phyloP scores from a whole-genome alignment of 2,113 vertebrate genomes.

The Circaetus cinerascens region DNA sequence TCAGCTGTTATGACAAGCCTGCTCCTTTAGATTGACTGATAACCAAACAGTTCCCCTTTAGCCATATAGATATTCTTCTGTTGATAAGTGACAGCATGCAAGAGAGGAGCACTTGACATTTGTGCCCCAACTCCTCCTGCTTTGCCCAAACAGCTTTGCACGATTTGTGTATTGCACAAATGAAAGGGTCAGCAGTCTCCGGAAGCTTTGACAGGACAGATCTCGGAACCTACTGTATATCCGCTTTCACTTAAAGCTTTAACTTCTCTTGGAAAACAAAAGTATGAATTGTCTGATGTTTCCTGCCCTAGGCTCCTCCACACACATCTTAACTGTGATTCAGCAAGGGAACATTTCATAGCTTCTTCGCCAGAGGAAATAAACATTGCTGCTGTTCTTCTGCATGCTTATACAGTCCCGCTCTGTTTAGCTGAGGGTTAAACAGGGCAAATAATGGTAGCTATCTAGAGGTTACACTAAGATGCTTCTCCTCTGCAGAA shows the following conservation, averaged over 20 bases:
- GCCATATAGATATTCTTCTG: background rate
- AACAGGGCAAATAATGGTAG: background rate
- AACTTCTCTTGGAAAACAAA: background rate
- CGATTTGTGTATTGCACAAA: background rate
- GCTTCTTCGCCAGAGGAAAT: background rate
- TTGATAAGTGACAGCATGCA: background rate
- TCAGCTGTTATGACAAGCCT: background rate
- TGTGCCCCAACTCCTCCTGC: background rate
- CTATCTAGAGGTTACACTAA: background rate
- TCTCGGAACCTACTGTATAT: background rate
- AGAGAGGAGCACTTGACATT: background rate
- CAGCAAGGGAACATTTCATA: background rate
- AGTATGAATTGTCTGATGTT: background rate
- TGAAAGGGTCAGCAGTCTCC: background rate
- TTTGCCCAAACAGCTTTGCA: background rate
- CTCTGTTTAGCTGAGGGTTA: background rate
- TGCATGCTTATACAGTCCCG: too few relatives aligned
- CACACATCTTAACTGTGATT: background rate
- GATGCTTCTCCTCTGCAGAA: background rate
- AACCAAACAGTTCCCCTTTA: background rate
- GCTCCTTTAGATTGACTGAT: background rate
- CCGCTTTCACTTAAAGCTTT: background rate
- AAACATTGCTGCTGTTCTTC: background rate
- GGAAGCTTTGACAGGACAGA: background rate
- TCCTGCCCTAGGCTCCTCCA: background rate